Conservation (phyloP, 2,888 invertebrate genomes). For the Spilosoma lubricipeda region DNA sequence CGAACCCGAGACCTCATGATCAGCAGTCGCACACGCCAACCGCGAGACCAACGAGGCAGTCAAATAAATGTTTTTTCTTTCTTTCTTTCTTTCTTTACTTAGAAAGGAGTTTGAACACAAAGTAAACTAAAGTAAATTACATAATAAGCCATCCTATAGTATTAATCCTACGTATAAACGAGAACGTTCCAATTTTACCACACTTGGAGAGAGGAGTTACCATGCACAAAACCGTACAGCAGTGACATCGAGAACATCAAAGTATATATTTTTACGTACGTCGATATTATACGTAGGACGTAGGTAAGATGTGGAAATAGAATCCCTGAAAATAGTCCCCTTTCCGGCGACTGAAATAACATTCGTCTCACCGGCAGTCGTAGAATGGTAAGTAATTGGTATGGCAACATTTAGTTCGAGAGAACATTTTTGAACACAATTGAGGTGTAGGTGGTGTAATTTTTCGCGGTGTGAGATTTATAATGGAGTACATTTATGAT, state of each 20-base stretch:
- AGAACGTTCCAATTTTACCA: background rate
- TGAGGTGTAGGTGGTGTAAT: background rate
- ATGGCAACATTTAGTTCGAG: background rate
- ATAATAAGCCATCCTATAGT: background rate
- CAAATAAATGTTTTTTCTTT: too few species aligned
- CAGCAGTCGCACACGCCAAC: too few species aligned
- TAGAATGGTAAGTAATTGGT: background rate
- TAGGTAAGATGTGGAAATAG: conserved; percentile 58
- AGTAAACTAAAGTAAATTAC: too few species aligned
- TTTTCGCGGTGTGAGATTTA: background rate
- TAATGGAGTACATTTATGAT: too few species aligned
- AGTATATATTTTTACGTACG: conserved; percentile 36
- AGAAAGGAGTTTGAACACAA: too few species aligned
- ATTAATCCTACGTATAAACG: background rate
- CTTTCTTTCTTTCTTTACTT: too few species aligned
- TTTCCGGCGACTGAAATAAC: conserved; percentile 60
- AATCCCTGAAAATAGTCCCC: conserved; percentile 57
- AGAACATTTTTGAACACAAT: background rate
- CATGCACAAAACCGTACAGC: conserved; percentile 2
- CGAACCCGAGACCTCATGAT: too few species aligned
- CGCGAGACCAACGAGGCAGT: too few species aligned
- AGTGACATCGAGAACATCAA: conserved; percentile 22
- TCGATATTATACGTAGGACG: conserved; percentile 34
- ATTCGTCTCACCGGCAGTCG: conserved; percentile 33
- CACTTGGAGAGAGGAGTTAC: background rate